Evolutionary conservation across 2,888 invertebrate species (phyloP).

Genomic region (Hemicrepidius hirtus): DNA sequence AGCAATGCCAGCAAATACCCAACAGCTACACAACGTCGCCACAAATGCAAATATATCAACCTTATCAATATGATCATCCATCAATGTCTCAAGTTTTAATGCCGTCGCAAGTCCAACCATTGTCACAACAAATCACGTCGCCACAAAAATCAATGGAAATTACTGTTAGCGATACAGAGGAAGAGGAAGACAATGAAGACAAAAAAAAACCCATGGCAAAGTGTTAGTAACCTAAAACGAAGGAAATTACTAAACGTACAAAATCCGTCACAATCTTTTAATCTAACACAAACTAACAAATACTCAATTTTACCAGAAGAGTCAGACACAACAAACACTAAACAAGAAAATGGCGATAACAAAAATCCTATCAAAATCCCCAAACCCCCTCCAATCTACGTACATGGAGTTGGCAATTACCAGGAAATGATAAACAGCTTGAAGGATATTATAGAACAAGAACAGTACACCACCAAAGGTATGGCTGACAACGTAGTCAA

Average conservation of each 20-base stretch:
- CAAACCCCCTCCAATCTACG: constrained; percentile 47
- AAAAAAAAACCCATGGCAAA: constrained; percentile 3
- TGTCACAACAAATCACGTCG: constrained; percentile 1
- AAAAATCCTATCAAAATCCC: constrained; percentile 8
- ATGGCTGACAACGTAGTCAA: constrained; percentile 46
- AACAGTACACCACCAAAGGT: constrained; percentile 44
- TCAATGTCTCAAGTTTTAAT: constrained; percentile 8
- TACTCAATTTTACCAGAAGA: constrained; percentile 6
- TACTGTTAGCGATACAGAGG: constrained; percentile 14
- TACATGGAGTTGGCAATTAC: constrained; percentile 46
- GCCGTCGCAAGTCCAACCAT: constrained; percentile 12
- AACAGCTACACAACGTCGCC: constrained; percentile 16
- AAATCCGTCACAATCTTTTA: constrained; percentile 2
- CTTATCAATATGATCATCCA: constrained; percentile 8
- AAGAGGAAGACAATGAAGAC: constrained; percentile 5
- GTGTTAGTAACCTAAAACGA: not conserved
- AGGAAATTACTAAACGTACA: not conserved
- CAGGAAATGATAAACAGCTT: constrained; percentile 39
- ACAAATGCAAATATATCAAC: constrained; percentile 6
- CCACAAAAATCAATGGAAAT: constrained; percentile 18
- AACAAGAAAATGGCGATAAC: not conserved
- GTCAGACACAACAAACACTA: not conserved
- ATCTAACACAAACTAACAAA: constrained; percentile 14
- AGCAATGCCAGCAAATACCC: constrained; percentile 12
- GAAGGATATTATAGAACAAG: constrained; percentile 27